Evolutionary conservation across 2,888 invertebrate species (phyloP), one percentile per base, ranked within the genome.

Genomic region (Empis livida): DNA sequence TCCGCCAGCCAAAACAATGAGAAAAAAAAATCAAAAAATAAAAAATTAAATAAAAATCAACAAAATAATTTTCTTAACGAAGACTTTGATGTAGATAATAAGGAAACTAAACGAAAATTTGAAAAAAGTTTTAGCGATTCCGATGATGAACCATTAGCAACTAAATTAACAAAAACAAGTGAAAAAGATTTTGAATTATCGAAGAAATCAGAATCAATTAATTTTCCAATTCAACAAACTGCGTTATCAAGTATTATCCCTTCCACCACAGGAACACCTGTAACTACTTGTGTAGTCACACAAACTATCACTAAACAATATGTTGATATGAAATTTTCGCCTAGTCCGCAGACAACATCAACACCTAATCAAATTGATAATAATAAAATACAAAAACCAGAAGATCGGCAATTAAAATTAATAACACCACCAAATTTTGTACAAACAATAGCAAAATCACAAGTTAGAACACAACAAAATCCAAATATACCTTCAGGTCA

Each of bases 141-240:
- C 2, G 80, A 81, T 55, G 80, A 80, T 56, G 81, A 81, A 59
- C 79, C 79, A 10, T 57, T 80, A 44, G 77, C 76, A 16, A 69
- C 70, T 47, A 74, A 78, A 57, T 63, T 78, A 20, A 71, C 71
- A 43, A 60, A 62, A 49, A 51, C 57, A 31, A 52, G 51, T 47
- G 61, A 62, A 45, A 58, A 35, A 35, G 52, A 55, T 50, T 47
- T 49, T 54, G 49, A 57, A 52, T 52, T 51, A 50, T 46, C 55
- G 9, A 35, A n/a, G n/a, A n/a, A 35, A 5, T n/a, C 35, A n/a
- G 35, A 35, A 13, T n/a, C 35, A 3, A n/a, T 35, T 35, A 35
- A 35, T 35, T 35, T 35, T 35, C 35, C 4, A 13, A 31, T 13
- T 13, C 17, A 32, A 37, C 37, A 41, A 6, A 48, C 42, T 15